Conservation (phyloP, 2,797 vertebrate species). For the Poeciliopsis presidionis region DNA sequence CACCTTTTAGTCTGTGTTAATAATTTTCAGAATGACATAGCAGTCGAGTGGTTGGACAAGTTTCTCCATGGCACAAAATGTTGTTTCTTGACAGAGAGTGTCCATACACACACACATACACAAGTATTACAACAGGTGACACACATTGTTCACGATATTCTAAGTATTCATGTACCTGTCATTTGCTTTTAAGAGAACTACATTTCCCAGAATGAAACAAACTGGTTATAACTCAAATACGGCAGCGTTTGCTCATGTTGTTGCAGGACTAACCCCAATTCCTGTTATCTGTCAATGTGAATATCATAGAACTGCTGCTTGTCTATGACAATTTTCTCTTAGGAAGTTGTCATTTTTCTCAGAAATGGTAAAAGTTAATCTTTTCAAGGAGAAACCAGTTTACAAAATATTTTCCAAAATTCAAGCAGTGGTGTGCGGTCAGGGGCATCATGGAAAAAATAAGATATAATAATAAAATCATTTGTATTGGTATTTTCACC, state of each 20-base stretch:
- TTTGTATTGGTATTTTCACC: too few species aligned
- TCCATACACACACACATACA: neutral
- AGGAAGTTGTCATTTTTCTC: too few species aligned
- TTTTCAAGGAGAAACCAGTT: neutral
- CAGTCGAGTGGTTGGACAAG: constrained; percentile 48
- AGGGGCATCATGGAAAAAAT: too few species aligned
- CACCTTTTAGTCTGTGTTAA: constrained; percentile 15
- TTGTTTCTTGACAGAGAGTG: constrained; percentile 32
- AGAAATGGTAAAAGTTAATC: neutral
- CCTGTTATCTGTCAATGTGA: neutral
- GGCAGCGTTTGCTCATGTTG: neutral
- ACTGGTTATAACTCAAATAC: too few species aligned
- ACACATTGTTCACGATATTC: constrained; percentile 30
- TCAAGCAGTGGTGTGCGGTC: too few species aligned
- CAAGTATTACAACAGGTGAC: constrained; percentile 4
- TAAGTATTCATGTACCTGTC: constrained; percentile 17
- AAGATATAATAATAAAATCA: too few species aligned
- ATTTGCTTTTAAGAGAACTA: neutral
- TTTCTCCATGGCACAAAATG: constrained; percentile 40
- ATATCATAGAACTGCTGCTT: neutral
- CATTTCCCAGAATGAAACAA: neutral
- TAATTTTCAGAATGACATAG: constrained; percentile 39
- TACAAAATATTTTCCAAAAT: neutral
- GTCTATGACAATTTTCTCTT: too few species aligned
- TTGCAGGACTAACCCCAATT: neutral